Conservation (phyloP, 2,888 invertebrate species). For the Danaus chrysippus region DNA sequence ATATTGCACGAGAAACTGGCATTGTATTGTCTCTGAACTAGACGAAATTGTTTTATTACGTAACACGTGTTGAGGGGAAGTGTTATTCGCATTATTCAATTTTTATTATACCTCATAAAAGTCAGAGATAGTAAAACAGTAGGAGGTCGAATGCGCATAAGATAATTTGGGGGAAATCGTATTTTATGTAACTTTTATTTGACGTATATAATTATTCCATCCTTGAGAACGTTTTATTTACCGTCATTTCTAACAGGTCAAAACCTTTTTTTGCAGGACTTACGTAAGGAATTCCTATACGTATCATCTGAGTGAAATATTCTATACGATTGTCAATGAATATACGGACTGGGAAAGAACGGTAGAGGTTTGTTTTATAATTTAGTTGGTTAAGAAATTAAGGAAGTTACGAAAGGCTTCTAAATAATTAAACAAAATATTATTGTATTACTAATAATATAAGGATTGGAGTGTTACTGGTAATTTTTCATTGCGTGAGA, state of each 20-base stretch:
- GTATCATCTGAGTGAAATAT: constrained; percentile 97
- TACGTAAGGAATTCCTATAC: constrained; percentile 97
- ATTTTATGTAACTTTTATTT: not conserved
- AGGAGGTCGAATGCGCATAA: constrained; percentile 16
- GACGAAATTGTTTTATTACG: constrained; percentile 11
- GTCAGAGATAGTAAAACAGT: constrained; percentile 20
- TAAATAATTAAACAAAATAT: no score
- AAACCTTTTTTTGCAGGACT: constrained; percentile 77
- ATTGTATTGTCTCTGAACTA: not conserved
- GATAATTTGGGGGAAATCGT: constrained; percentile 14
- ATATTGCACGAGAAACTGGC: not conserved
- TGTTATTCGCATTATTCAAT: constrained; percentile 19
- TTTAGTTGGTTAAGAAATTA: constrained; percentile 22
- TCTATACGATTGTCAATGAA: constrained; percentile 97
- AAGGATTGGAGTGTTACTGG: no score
- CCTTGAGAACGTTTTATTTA: not conserved
- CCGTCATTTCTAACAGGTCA: not conserved
- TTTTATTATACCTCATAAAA: constrained; percentile 22
- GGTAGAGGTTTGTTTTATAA: constrained; percentile 79
- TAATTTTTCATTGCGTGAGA: no score
- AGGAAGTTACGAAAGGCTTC: no score
- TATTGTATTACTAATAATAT: no score
- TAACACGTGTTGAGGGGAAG: constrained; percentile 12
- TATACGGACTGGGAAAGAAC: constrained; percentile 99
- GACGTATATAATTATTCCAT: constrained; percentile 8